A percentile compares a stretch with the other conserved stretches of the same genome.
Conservation (phyloP, 1,140 invertebrate species). For the Neodiprion fabricii region DNA sequence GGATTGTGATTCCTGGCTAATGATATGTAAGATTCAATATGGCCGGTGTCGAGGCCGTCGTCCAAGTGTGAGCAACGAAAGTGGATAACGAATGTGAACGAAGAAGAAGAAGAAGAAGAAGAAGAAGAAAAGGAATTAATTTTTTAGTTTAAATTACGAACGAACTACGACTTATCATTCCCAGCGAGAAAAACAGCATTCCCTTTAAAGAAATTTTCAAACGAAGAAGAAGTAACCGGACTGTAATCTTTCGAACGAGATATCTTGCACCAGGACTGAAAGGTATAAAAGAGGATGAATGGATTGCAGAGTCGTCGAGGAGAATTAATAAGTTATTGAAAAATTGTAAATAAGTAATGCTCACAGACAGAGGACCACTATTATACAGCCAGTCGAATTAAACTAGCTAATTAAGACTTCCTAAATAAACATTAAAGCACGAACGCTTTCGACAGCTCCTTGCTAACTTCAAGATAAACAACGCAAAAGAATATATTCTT, state of each 20-base stretch:
- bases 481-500: not conserved
- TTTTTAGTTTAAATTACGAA: not conserved
- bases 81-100: not conserved
- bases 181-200: conserved; percentile 10
- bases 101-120: not conserved
- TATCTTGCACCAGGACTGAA: not conserved
- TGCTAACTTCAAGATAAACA: not conserved
- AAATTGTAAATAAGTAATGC: not conserved
- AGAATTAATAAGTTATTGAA: not conserved
- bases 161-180: conserved; percentile 6
- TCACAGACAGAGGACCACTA: conserved; percentile 4
- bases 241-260: not conserved
- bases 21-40: not conserved
- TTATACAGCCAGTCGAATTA: conserved; percentile 2
- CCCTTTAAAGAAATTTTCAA: conserved; percentile 7
- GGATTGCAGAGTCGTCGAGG: not conserved
- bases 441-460: not conserved
- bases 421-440: not conserved
- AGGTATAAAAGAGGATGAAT: not conserved
- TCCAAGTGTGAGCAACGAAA: conserved; percentile 4
- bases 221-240: conserved; percentile 4
- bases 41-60: not conserved
- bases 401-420: not conserved
- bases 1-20: not conserved
- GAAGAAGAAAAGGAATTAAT: not conserved